Percentiles rank a stretch among this genome's conserved stretches.
Evolutionary conservation across 2,797 vertebrate genomes (phyloP).

Genomic region (Lycodopsis pacificus): DNA sequence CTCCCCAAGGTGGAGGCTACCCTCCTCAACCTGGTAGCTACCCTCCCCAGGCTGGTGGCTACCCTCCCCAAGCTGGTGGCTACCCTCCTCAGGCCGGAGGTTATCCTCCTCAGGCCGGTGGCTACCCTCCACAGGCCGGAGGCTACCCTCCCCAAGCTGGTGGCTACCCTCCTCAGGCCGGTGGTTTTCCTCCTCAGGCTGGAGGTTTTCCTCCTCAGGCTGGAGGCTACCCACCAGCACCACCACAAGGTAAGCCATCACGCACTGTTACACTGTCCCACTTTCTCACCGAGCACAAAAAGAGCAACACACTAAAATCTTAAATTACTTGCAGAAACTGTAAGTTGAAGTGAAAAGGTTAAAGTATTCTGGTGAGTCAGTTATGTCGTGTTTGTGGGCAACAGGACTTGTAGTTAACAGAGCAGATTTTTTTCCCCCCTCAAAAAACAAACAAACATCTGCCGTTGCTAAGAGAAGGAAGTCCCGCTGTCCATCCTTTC

Average conservation of each 20-base stretch:
- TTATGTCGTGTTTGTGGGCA: slow-evolving; percentile 20
- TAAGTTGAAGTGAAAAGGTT: neutral
- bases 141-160: slow-evolving; percentile 82
- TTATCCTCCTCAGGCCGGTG: slow-evolving; percentile 73
- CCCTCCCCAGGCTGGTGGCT: slow-evolving; percentile 70
- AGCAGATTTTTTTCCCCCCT: slow-evolving; percentile 19
- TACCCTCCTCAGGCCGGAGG: slow-evolving; percentile 66
- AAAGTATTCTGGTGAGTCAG: slow-evolving; percentile 26
- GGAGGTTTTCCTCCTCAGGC: slow-evolving; percentile 82
- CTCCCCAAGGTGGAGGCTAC: slow-evolving; percentile 79
- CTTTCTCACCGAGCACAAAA: neutral
- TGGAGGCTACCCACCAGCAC: slow-evolving; percentile 83
- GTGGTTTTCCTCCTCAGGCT: slow-evolving; percentile 67
- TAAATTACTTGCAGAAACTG: neutral
- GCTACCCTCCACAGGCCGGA: slow-evolving; percentile 81
- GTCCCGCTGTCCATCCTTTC: slow-evolving; percentile 24
- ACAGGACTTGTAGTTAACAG: slow-evolving; percentile 16
- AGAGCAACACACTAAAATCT: neutral
- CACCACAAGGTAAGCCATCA: slow-evolving; percentile 85
- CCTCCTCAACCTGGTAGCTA: slow-evolving; percentile 76
- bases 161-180: slow-evolving; percentile 63
- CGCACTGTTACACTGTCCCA: neutral
- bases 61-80: slow-evolving; percentile 76
- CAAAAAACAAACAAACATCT: slow-evolving; percentile 49
- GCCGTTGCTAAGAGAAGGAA: slow-evolving; percentile 57